Conservation (phyloP, 2,797 vertebrate species). For the Acanthis flammea region DNA sequence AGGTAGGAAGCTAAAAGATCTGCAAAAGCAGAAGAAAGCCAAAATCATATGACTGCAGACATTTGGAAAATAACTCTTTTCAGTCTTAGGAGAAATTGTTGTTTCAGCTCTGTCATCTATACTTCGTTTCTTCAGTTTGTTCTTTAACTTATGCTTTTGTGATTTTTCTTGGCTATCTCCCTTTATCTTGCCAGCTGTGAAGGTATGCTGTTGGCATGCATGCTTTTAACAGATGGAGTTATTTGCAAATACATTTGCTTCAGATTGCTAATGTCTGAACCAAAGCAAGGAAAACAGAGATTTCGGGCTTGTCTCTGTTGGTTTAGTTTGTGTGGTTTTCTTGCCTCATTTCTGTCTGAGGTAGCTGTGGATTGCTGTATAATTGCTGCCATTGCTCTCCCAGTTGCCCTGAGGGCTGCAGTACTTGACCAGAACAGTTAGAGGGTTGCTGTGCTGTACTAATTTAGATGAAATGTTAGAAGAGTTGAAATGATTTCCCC, state of each 20-base stretch:
- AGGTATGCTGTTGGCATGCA: background rate
- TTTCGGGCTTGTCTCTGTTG: background rate
- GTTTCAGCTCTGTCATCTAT: background rate
- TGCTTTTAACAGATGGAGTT: background rate
- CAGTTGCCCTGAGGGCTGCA: conserved; percentile 1
- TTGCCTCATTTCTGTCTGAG: conserved; percentile 3
- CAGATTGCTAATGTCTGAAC: background rate
- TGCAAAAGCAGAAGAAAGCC: background rate
- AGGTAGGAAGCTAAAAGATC: conserved; percentile 8
- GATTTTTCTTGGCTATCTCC: background rate
- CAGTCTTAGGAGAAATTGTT: background rate
- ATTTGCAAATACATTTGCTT: background rate
- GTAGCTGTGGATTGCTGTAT: conserved; percentile 13
- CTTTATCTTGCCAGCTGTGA: background rate
- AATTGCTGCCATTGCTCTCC: conserved; percentile 37
- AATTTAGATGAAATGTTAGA: conserved; percentile 48
- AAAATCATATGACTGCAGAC: conserved; percentile 12
- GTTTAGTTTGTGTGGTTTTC: background rate
- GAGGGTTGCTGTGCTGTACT: conserved; percentile 8
- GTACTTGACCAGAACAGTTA: conserved; percentile 29
- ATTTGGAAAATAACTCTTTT: background rate
- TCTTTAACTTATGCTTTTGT: background rate
- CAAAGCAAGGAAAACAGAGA: background rate
- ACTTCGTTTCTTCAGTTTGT: background rate
- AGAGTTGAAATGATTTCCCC: background rate